phyloP scores from a whole-genome alignment of 2,113 vertebrate genomes.

The Syngnathus scovelli region DNA sequence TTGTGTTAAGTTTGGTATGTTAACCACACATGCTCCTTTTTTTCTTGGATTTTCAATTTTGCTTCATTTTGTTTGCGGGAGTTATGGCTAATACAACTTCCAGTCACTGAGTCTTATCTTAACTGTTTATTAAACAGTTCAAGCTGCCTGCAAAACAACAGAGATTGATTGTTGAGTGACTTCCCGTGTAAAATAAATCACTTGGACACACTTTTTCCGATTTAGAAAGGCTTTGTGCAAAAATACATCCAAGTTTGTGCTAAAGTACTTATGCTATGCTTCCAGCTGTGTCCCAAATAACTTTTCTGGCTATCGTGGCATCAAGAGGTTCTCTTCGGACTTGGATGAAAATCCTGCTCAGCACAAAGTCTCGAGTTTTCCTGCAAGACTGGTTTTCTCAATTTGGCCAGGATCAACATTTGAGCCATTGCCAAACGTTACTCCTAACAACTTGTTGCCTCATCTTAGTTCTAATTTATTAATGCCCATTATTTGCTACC shows the following conservation, averaged over 20 bases:
- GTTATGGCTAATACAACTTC: not conserved
- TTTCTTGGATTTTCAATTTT: not conserved
- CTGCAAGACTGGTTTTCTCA: conserved; percentile 1
- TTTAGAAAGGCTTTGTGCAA: conserved; percentile 8
- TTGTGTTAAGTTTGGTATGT: not conserved
- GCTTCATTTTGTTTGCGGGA: not conserved
- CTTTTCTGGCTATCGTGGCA: conserved; percentile 34
- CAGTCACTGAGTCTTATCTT: not conserved
- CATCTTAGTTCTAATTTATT: not conserved
- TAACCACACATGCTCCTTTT: not conserved
- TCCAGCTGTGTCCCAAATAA: conserved; percentile 40
- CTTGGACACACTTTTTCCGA: conserved; percentile 30
- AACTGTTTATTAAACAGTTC: conserved; percentile 7
- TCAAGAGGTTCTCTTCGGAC: conserved; percentile 28
- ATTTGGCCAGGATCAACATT: conserved; percentile 12
- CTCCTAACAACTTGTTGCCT: not conserved
- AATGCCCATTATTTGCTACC: not conserved
- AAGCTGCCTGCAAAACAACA: conserved; percentile 20
- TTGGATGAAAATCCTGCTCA: conserved; percentile 5
- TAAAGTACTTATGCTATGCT: conserved; percentile 46
- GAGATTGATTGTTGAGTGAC: conserved; percentile 19
- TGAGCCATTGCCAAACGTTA: not conserved
- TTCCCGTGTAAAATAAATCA: conserved; percentile 42
- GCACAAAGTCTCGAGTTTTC: conserved; percentile 9
- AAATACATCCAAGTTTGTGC: conserved; percentile 35